These are phyloP conservation scores for Microvelia longipes DNA, from an alignment of 1,140 invertebrate genomes.

Conservation along the genomic window DNA sequence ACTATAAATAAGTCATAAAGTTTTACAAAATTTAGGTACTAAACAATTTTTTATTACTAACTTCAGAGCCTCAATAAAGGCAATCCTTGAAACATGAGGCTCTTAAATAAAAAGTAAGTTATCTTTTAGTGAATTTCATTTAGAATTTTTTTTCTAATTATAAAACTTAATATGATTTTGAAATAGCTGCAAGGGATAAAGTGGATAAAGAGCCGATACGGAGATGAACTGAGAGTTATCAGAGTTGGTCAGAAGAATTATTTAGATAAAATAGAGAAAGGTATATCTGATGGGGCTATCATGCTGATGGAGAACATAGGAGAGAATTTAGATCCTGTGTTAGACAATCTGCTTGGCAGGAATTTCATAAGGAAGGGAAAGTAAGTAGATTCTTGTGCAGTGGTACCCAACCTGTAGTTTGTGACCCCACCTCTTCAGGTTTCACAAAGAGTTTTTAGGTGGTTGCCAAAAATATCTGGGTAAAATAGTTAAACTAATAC, in stretches of 20 bases:
- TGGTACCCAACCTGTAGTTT: too few relatives aligned
- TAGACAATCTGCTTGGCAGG: conserved; percentile 76
- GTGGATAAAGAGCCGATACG: conserved; percentile 81
- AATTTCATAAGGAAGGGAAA: conserved; percentile 71
- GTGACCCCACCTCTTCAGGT: too few relatives aligned
- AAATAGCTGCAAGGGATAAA: conserved; percentile 64
- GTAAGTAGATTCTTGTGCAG: conserved; percentile 29
- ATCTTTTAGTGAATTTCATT: not conserved
- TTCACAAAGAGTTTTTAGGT: too few relatives aligned
- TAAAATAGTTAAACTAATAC: too few relatives aligned
- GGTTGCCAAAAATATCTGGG: too few relatives aligned
- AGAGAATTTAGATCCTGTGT: conserved; percentile 74
- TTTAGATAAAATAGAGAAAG: conserved; percentile 66
- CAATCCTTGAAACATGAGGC: too few relatives aligned
- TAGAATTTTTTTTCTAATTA: not conserved
- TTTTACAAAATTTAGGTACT: too few relatives aligned
- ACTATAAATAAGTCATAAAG: too few relatives aligned
- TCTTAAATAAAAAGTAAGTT: not conserved
- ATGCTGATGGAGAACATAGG: conserved; percentile 79
- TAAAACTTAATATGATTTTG: too few relatives aligned
- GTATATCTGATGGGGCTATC: conserved; percentile 51
- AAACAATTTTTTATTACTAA: too few relatives aligned
- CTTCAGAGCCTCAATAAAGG: too few relatives aligned
- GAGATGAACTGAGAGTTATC: conserved; percentile 51
- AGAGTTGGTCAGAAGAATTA: conserved; percentile 67